Conservation (phyloP, 2,797 vertebrate genomes). For the Sebastes matsubarae region DNA sequence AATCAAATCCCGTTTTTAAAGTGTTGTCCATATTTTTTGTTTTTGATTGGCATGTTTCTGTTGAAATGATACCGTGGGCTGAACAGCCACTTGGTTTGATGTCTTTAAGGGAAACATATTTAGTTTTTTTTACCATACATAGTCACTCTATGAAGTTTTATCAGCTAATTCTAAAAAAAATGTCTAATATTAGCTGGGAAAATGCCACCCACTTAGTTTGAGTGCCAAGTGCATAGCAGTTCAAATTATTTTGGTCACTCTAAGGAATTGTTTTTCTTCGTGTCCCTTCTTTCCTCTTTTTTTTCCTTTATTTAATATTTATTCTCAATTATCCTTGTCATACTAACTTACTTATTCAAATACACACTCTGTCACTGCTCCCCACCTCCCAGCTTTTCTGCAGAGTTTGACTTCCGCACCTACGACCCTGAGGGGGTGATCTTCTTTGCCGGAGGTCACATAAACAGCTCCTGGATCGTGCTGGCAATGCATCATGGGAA, state of each 20-base stretch:
- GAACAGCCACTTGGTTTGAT: neutral
- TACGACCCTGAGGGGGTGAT: slow-evolving; percentile 95
- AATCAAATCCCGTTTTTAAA: neutral
- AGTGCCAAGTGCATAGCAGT: neutral
- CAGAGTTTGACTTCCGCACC: slow-evolving; percentile 97
- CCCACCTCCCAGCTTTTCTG: slow-evolving; percentile 86
- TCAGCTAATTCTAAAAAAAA: slow-evolving; percentile 6
- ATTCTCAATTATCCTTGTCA: neutral
- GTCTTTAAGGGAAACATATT: neutral
- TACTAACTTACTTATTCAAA: neutral
- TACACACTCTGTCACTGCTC: neutral
- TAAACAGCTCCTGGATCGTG: slow-evolving; percentile 93
- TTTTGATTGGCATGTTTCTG: neutral
- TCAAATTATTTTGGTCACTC: slow-evolving; percentile 10
- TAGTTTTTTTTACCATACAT: slow-evolving; percentile 7
- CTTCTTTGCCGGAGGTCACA: slow-evolving; percentile 95
- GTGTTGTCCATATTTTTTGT: neutral
- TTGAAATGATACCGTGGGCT: neutral
- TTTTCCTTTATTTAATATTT: neutral
- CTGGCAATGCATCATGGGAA: slow-evolving; percentile 90
- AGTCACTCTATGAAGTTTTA: neutral
- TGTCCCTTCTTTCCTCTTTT: neutral
- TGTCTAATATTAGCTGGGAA: neutral
- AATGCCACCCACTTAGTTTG: neutral
- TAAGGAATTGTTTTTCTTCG: slow-evolving; percentile 5